Conservation (phyloP, 2,797 vertebrate genomes). For the Spinus pinus region DNA sequence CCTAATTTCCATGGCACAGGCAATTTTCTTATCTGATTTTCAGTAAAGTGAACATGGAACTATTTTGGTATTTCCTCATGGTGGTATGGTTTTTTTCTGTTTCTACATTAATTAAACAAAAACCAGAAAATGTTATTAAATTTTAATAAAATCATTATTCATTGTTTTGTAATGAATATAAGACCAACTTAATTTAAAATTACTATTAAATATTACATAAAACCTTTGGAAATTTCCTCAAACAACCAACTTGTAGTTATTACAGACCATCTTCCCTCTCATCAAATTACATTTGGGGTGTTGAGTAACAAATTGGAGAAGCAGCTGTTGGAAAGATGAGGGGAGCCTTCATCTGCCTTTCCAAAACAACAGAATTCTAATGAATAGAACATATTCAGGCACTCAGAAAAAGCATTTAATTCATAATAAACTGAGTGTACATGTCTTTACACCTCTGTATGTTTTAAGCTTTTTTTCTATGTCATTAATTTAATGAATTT, state of each 20-base stretch:
- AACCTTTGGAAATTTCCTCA: background rate
- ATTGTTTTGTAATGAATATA: background rate
- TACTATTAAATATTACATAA: background rate
- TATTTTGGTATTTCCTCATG: background rate
- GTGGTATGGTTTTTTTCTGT: rapidly evolving
- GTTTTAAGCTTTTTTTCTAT: background rate
- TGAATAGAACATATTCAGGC: background rate
- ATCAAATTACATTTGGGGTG: background rate
- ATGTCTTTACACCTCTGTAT: background rate
- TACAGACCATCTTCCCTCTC: background rate
- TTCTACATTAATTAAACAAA: background rate
- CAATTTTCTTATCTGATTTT: background rate
- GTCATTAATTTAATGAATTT: background rate
- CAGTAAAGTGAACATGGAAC: background rate
- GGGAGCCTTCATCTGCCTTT: background rate
- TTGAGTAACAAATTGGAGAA: background rate
- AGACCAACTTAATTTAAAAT: background rate
- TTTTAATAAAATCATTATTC: background rate
- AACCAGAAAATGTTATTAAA: background rate
- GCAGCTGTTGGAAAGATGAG: background rate
- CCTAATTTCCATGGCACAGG: background rate
- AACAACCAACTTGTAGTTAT: background rate
- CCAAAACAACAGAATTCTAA: background rate
- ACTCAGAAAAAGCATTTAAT: background rate
- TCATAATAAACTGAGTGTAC: background rate